Evolutionary conservation across 1,140 invertebrate genomes (phyloP).

Genomic region (Drosophila littoralis): DNA sequence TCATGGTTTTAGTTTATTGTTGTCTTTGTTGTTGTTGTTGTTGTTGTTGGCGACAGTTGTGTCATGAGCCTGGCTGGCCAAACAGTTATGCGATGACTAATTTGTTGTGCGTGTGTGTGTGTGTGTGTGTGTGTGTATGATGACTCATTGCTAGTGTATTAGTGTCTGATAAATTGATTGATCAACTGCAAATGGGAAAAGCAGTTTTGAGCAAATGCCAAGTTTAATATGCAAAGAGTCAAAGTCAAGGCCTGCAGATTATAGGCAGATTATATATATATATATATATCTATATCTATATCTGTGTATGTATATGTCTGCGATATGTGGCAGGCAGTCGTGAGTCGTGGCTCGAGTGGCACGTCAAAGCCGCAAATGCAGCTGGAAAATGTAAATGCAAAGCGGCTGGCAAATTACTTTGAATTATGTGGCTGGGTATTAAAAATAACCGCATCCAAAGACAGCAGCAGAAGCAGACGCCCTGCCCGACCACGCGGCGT

Average conservation of each 20-base stretch:
- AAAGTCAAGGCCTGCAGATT: slow-evolving; percentile 45
- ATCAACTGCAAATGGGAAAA: slow-evolving; percentile 37
- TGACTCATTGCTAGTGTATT: slow-evolving; percentile 50
- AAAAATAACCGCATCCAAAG: slow-evolving; percentile 65
- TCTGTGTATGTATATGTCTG: slow-evolving; percentile 17
- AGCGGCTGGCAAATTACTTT: slow-evolving; percentile 73
- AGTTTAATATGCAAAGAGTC: slow-evolving; percentile 32
- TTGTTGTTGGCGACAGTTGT: slow-evolving; percentile 34
- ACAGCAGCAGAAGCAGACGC: slow-evolving; percentile 1
- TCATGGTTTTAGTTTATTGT: not conserved
- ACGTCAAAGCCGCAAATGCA: slow-evolving; percentile 59
- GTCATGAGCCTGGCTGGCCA: slow-evolving; percentile 20
- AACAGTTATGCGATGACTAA: slow-evolving; percentile 61
- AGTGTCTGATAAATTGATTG: slow-evolving; percentile 51
- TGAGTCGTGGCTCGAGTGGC: slow-evolving; percentile 22
- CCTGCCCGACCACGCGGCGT: slow-evolving; percentile 51
- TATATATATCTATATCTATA: slow-evolving; percentile 22
- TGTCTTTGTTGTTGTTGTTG: not conserved
- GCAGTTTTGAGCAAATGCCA: slow-evolving; percentile 38
- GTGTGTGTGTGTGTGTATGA: slow-evolving; percentile 27
- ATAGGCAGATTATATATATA: slow-evolving; percentile 16
- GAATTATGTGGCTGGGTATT: slow-evolving; percentile 79
- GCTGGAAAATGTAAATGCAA: slow-evolving; percentile 60
- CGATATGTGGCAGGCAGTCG: slow-evolving; percentile 4
- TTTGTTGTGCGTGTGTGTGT: slow-evolving; percentile 44